These are phyloP conservation scores for Parasteatoda tepidariorum DNA, from an alignment of 1,140 invertebrate genomes.

Conservation along the genomic window DNA sequence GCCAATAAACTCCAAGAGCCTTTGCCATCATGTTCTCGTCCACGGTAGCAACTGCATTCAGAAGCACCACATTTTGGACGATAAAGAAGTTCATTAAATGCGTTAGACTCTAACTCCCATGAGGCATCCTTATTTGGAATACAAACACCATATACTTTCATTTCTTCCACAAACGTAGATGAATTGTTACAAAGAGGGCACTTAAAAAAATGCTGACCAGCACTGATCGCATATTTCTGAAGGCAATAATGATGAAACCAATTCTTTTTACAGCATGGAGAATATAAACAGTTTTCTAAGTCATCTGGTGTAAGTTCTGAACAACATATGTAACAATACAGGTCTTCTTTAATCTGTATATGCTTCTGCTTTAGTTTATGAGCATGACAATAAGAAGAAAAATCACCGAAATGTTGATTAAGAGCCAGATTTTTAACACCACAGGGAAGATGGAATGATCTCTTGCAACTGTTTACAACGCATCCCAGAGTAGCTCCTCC, in stretches of 20 bases:
- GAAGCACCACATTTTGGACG: neutral
- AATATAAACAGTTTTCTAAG: slow-evolving; percentile 70
- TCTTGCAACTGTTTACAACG: neutral
- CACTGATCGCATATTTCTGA: slow-evolving; percentile 72
- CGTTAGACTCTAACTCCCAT: neutral
- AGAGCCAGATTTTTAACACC: neutral
- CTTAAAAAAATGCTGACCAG: slow-evolving; percentile 77
- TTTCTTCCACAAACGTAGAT: slow-evolving; percentile 73
- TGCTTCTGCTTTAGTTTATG: slow-evolving; percentile 73
- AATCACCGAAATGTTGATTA: neutral
- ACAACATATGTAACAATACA: slow-evolving; percentile 74
- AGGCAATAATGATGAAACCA: slow-evolving; percentile 75
- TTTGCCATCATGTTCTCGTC: neutral
- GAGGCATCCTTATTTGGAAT: slow-evolving; percentile 72
- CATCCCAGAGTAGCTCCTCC: neutral
- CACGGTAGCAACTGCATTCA: neutral
- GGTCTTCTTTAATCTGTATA: slow-evolving; percentile 21
- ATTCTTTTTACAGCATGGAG: slow-evolving; percentile 75
- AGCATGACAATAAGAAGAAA: slow-evolving; percentile 72
- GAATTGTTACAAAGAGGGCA: slow-evolving; percentile 78
- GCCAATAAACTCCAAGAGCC: neutral
- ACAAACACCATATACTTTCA: slow-evolving; percentile 75
- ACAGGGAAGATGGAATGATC: neutral
- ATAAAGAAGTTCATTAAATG: neutral
- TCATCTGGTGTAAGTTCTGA: slow-evolving; percentile 69